A percentile compares a stretch with the other conserved stretches of the same genome.
Conservation (phyloP, 2,113 vertebrate species). For the Epinephelus moara region DNA sequence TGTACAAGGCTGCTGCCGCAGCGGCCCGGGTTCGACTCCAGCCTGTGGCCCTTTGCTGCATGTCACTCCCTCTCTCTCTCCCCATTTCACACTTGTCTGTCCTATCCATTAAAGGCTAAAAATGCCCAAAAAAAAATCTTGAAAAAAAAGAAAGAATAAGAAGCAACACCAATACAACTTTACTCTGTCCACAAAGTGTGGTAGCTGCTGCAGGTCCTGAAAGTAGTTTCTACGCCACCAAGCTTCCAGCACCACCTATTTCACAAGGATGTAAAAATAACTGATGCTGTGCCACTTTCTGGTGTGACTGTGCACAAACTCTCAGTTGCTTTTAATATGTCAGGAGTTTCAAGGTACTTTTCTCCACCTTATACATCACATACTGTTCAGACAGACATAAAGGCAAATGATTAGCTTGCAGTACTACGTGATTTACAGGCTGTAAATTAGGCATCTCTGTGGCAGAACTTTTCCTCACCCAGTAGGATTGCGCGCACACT, state of each 20-base stretch:
- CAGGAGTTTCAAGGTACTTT: slow-evolving; percentile 1
- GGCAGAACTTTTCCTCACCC: slow-evolving; percentile 38
- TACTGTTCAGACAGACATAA: slow-evolving; percentile 5
- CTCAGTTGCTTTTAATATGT: not conserved
- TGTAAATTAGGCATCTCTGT: slow-evolving; percentile 50
- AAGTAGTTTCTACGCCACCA: not conserved
- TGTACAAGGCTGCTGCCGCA: too few relatives aligned
- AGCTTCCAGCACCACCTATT: slow-evolving; percentile 10
- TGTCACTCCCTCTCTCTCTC: too few relatives aligned
- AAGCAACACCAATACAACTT: not conserved
- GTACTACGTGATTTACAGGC: slow-evolving; percentile 13
- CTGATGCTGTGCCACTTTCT: not conserved
- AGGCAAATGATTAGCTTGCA: slow-evolving; percentile 27
- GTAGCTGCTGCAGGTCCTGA: not conserved
- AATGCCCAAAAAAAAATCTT: too few relatives aligned
- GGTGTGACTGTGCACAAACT: not conserved
- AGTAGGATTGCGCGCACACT: slow-evolving; percentile 40
- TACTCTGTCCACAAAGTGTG: not conserved
- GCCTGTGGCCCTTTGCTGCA: too few relatives aligned
- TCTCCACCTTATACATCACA: not conserved
- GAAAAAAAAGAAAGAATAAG: too few relatives aligned
- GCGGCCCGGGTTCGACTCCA: too few relatives aligned
- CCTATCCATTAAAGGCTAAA: too few relatives aligned
- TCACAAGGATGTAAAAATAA: not conserved
- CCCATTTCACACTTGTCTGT: too few relatives aligned